Conservation (phyloP, 2,888 invertebrate genomes). For the Coecobrya sp. region DNA sequence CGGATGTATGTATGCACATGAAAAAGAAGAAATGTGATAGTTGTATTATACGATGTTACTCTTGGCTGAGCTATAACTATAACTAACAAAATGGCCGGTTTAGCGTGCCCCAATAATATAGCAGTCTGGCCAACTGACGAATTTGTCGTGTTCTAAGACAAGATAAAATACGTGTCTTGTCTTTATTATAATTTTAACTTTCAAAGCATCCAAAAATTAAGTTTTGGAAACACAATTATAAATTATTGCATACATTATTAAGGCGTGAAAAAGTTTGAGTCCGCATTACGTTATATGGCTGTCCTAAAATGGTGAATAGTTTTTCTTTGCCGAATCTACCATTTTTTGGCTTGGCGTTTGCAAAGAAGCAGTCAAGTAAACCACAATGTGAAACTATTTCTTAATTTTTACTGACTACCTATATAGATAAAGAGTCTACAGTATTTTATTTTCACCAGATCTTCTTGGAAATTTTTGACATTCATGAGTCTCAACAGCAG, state of each 20-base stretch:
- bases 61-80: neutral
- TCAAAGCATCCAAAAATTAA: neutral
- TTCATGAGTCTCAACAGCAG: too few relatives aligned
- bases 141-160: too few relatives aligned
- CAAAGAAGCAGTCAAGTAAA: constrained; percentile 2
- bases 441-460: neutral
- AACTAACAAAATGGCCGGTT: neutral
- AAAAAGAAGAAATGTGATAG: neutral
- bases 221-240: neutral
- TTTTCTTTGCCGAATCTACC: too few relatives aligned
- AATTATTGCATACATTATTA: neutral
- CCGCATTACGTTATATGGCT: neutral
- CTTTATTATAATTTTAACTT: too few relatives aligned
- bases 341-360: neutral
- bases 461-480: too few relatives aligned
- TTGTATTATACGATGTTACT: too few relatives aligned
- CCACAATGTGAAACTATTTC: neutral
- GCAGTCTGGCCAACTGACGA: too few relatives aligned
- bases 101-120: neutral
- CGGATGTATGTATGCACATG: too few relatives aligned
- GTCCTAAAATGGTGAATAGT: too few relatives aligned
- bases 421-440: neutral
- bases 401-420: too few relatives aligned
- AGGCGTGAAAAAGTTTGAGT: neutral
- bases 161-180: too few relatives aligned